Evolutionary conservation across 53 echinoderm and acorn worm species (phyloP), one percentile per base, ranked within the genome.

Genomic region (Actinopyga echinites): DNA sequence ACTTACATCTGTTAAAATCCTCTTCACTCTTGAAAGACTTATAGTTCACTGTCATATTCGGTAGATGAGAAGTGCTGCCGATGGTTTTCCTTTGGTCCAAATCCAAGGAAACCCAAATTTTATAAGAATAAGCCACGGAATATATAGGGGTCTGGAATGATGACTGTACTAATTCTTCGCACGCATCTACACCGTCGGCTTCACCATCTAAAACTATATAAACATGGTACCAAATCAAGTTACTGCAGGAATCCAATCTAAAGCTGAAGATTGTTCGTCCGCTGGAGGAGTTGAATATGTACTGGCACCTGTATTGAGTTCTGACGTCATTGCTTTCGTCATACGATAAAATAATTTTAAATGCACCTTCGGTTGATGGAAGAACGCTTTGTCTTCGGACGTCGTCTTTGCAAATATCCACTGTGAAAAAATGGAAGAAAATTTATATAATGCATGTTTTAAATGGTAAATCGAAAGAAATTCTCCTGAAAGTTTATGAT

Each of bases 61-160:
- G 75, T 75, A 75, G 75, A 49, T 52, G 54, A 42, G 75, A 75
- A 17, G 17, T 21, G 45, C 20, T 49, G 10, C 45, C 43, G 19
- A 40, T 38, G 30, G 53, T 29, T 25, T 75, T 45, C 53, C 75
- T 75, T 30, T 23, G 4, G 22, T 52, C 53, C 53, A 52, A 30
- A 45, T 25, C 45, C 24, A 75, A 75, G 53, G 75, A 43, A 25
- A 75, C 75, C 75, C 75, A 44, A 53, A 75, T 23, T 75, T 75
- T 75, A 13, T 75, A 75, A 22, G 75, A 75, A 75, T 75, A 75
- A 75, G 75, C 53, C 75, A 75, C 75, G 75, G 75, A 75, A 75
- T 75, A 75, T 29, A 75, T 75, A 75, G 75, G 45, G 36, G 40
- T 52, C 54, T 75, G 75, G 75, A 75, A 75, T 75, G 75, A 75